Evolutionary conservation across 2,888 invertebrate genomes (phyloP), one percentile per base, ranked within the genome.

Genomic region (Strigamia transsilvanica): DNA sequence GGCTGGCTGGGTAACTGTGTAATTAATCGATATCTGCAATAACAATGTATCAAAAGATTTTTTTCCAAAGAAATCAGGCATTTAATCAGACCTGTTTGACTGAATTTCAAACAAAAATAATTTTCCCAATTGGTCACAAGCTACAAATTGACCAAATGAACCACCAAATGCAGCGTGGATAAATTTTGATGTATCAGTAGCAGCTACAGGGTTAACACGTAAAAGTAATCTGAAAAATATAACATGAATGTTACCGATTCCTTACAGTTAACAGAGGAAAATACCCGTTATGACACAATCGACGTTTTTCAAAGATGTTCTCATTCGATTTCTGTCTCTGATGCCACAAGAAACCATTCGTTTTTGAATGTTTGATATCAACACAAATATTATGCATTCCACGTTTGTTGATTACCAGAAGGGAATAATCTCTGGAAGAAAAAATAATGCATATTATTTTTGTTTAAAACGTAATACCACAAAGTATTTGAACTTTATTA

Each of bases 291-390:
- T 73, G 73, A 6, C 23, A 27, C 27, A 73, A 27, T 73, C 73
- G 73, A 15, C 23, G 73, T 32, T 73, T 73, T 15, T 73, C 73
- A 12, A 73, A 73, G 6, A 10, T 51, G 13, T 73, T 73, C 13
- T 27, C 73, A 2, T 73, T 73, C 73, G 73, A 73, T 3, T 73
- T 73, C 21, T 56, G n/a, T 9, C 21, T 56, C 27, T 23, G 73
- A 73, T 32, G 12, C 73, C 73, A 73, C 23, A 73, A 32, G 7
- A 12, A 73, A 3, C 73, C 73, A 73, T 73, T 73, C 12, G 12
- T 73, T 73, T 73, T 73, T 12, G 73, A 73, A 32, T 73, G 73
- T 73, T 73, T 73, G 1, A 73, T n/a, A 27, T 27, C 73, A 73
- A 73, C 32, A 15, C 32, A 73, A 15, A 73, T 73, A 32, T 73